These are phyloP conservation scores for Nebria ingens DNA, from an alignment of 1,140 invertebrate species.

Conservation along the genomic window DNA sequence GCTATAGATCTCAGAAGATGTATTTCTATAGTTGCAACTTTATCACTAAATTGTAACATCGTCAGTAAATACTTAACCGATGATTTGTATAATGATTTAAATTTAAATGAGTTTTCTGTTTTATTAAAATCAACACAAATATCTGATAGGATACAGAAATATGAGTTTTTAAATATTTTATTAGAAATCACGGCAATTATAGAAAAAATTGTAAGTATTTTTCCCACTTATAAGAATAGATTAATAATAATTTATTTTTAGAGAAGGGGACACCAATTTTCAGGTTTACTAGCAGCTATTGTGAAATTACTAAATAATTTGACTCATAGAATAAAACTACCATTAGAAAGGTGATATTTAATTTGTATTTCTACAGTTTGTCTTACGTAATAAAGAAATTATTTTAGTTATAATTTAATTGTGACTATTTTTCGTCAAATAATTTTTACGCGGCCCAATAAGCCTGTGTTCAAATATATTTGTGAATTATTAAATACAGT, in stretches of 20 bases:
- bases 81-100: too few relatives aligned
- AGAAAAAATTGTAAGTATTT: not conserved
- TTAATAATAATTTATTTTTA: not conserved
- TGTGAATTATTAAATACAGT: not conserved
- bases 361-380: too few relatives aligned
- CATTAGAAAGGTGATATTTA: not conserved
- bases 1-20: too few relatives aligned
- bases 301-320: not conserved
- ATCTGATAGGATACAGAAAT: too few relatives aligned
- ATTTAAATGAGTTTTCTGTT: too few relatives aligned
- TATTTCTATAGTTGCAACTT: too few relatives aligned
- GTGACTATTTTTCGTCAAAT: not conserved
- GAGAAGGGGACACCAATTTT: not conserved
- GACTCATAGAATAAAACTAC: not conserved
- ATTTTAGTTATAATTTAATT: not conserved
- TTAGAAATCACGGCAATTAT: not conserved
- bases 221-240: too few relatives aligned
- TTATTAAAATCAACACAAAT: too few relatives aligned
- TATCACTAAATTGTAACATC: too few relatives aligned
- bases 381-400: too few relatives aligned
- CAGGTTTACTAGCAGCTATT: not conserved
- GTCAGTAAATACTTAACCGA: too few relatives aligned
- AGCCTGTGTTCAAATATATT: not conserved
- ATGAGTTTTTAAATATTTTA: not conserved
- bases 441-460: not conserved